These are phyloP conservation scores for Vombatus ursinus DNA, from an alignment of 2,113 vertebrate species.

Conservation along the genomic window DNA sequence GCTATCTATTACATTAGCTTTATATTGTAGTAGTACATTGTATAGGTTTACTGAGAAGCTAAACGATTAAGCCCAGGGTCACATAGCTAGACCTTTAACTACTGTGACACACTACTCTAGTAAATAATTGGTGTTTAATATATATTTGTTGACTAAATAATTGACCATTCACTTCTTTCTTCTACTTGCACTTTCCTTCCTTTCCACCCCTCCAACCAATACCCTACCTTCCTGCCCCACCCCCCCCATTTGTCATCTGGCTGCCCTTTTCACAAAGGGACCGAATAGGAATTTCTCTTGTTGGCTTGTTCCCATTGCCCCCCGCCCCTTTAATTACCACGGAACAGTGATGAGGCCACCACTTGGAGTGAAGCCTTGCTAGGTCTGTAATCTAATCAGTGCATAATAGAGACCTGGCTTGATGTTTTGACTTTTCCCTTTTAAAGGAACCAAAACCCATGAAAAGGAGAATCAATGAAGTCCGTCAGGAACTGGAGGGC, in stretches of 20 bases:
- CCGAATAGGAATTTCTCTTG: background rate
- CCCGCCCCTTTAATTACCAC: background rate
- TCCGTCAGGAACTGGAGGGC: constrained; percentile 55
- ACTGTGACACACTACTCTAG: background rate
- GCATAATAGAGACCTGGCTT: background rate
- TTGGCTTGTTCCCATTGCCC: background rate
- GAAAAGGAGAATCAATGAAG: constrained; percentile 49
- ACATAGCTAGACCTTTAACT: background rate
- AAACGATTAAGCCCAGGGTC: background rate
- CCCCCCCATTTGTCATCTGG: background rate
- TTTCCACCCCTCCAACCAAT: background rate
- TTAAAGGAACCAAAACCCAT: constrained; percentile 54
- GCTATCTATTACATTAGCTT: background rate
- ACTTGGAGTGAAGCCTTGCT: background rate
- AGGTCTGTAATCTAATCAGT: background rate
- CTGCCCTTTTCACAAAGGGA: background rate
- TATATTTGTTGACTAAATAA: background rate
- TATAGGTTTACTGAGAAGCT: background rate
- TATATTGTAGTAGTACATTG: background rate
- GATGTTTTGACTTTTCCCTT: constrained; percentile 33
- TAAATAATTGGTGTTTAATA: background rate
- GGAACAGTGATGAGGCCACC: background rate
- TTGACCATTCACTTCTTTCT: background rate
- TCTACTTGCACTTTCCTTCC: background rate
- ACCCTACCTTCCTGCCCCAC: background rate